Base-by-base conservation (phyloP, 2,797 vertebrate species). In the Poecilia wingei region DNA sequence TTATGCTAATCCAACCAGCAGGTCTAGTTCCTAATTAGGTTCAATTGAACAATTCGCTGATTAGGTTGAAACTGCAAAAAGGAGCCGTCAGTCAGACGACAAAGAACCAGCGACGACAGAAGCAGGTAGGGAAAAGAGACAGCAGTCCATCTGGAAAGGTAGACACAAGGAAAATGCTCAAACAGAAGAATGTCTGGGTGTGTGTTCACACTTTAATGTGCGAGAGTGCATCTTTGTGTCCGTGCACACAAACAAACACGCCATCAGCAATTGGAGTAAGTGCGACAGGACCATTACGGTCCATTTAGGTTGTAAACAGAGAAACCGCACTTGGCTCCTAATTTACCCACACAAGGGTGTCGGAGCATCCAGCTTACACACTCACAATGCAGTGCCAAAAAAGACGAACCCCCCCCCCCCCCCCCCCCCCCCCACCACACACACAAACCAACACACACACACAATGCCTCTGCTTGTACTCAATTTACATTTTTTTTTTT, bases 21-120 rank as follows among this genome's bases (percentile, higher is more conserved):
- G 86, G 89, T 90, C 87, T 70, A 80, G 87, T 55, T 91, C 76
- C 90, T 83, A 83, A 92, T 92, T 90, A 92, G 88, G 86, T 90
- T 87, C 85, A 88, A 91, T 88, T 88, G 81, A 91, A 88, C 90
- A 91, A 93, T 93, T 93, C 89, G 81, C 82, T 91, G 90, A 93
- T 90, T 92, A 84, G 88, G 79, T 81, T 83, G 84, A 82, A 86
- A 80, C 83, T 33, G 80, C 28, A 80, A 78, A 89, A 91, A 78
- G 85, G 85, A 80, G 76, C 85, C 78, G 92, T 88, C 89, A 94
- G 79, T 93, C 90, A 85, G 41, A 47, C 25, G 75, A 84, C 22
- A 73, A 78, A 80, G 84, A 77, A 79, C 75, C 41, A 46, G 72
- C 39, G 73, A 43, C 25, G 36, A 39, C 20, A 22, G 69, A 47